Percentiles rank a stretch among this genome's conserved stretches.
Conservation (phyloP, 2,797 vertebrate genomes). For the Cryptoprocta ferox region DNA sequence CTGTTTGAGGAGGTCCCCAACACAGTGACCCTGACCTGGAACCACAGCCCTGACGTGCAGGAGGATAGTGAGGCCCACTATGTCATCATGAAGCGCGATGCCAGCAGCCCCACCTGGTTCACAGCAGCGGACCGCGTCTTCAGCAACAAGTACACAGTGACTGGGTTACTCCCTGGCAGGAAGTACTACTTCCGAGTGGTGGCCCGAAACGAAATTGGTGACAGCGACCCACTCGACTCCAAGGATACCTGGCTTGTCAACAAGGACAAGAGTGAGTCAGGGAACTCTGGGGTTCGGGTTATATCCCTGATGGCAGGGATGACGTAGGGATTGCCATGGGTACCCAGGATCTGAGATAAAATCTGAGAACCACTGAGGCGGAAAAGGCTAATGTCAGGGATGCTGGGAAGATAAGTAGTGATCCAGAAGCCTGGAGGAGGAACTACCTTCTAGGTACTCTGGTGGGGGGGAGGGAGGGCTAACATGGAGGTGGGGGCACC, state of each 20-base stretch:
- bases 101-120: slow-evolving; percentile 85
- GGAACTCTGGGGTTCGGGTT: slow-evolving; percentile 10
- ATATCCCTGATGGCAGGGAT: neutral
- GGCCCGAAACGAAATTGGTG: slow-evolving; percentile 82
- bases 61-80: slow-evolving; percentile 79
- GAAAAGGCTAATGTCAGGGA: neutral
- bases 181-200: slow-evolving; percentile 88
- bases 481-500: neutral
- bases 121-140: slow-evolving; percentile 82
- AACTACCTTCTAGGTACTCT: neutral
- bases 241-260: slow-evolving; percentile 84
- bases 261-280: slow-evolving; percentile 78
- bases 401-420: neutral
- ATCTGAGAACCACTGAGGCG: neutral
- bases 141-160: slow-evolving; percentile 86
- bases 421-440: neutral
- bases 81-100: slow-evolving; percentile 85
- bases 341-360: neutral
- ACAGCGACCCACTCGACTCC: slow-evolving; percentile 85
- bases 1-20: slow-evolving; percentile 86
- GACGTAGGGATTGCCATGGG: neutral
- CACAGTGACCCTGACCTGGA: slow-evolving; percentile 85
- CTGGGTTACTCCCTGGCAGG: slow-evolving; percentile 84
- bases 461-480: neutral
- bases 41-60: slow-evolving; percentile 84